Base-by-base conservation (phyloP, 2,888 invertebrate species). In the Heliothis peltigera region DNA sequence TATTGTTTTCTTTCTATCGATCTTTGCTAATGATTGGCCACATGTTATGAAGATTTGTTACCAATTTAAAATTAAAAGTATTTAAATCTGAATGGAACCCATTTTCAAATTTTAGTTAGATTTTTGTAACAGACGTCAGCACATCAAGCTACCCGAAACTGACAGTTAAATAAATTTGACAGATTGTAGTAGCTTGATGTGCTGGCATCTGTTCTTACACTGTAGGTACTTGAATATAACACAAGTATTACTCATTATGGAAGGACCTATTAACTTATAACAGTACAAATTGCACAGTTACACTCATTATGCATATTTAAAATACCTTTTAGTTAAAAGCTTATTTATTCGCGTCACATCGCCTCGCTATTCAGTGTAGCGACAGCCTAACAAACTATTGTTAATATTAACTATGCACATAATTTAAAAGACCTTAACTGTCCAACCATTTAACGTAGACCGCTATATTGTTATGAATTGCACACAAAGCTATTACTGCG, bases 401-500 rank as follows among this genome's bases (percentile, higher is more conserved):
- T 77, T 52, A 58, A 51, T 72, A 71, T 55, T 51, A 70, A 66
- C 52, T 79, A 84, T 82, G 80, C 75, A 77, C 79, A 82, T 83
- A 82, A 70, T 68, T 77, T 77, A 66, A 62, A 75, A 55, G 43
- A 54, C 58, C 44, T 53, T 46, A 56, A 60, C 62, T 32, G n/a
- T n/a, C 21, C 2, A 32, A 59, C 84, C 70, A 79, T 44, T 59
- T 59, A 44, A 58, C 58, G 22, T 49, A 77, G 81, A 79, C 58
- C 78, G 44, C 28, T 70, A 47, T 1, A 15, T 28, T 32, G 18
- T 22, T 70, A 72, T 73, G 7, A 78, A 46, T 57, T 56, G 53
- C 56, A 62, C 55, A 75, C 64, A 64, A 64, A 25, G 25, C 35
- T 8, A 58, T 59, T 58, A 17, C 43, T 22, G 5, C 4, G 39